Evolutionary conservation across 2,113 vertebrate species (phyloP).

Genomic region (Cyphomyrus plagiostoma): DNA sequence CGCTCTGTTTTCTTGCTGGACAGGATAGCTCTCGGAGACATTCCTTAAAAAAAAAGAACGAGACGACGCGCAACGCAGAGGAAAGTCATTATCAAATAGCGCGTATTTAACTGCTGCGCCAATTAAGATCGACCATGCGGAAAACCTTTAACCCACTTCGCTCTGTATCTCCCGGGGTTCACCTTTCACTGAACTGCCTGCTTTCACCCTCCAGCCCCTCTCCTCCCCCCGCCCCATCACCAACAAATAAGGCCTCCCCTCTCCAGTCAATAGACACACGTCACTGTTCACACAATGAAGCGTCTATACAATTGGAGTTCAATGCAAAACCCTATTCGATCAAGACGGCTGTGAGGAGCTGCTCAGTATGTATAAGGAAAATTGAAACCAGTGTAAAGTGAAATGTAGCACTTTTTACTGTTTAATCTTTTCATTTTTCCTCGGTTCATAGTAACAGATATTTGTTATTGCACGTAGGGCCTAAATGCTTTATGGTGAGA

Average conservation of each 20-base stretch:
- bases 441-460: neutral
- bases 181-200: conserved; percentile 22
- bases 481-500: neutral
- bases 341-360: neutral
- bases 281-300: neutral
- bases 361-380: neutral
- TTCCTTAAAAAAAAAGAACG: neutral
- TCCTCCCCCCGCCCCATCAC: neutral
- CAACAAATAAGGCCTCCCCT: conserved; percentile 24
- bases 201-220: neutral
- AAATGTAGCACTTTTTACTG: neutral
- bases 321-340: neutral
- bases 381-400: neutral
- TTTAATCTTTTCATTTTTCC: neutral
- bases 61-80: neutral
- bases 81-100: neutral
- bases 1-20: neutral
- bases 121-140: conserved; percentile 16
- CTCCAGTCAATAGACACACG: neutral
- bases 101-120: conserved; percentile 16
- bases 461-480: neutral
- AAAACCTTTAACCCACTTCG: conserved; percentile 7
- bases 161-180: conserved; percentile 20
- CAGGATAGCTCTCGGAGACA: neutral
- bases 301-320: conserved; percentile 3